Evolutionary conservation across 2,888 invertebrate species (phyloP), one percentile per base, ranked within the genome.

Genomic region (Netelia melanura): DNA sequence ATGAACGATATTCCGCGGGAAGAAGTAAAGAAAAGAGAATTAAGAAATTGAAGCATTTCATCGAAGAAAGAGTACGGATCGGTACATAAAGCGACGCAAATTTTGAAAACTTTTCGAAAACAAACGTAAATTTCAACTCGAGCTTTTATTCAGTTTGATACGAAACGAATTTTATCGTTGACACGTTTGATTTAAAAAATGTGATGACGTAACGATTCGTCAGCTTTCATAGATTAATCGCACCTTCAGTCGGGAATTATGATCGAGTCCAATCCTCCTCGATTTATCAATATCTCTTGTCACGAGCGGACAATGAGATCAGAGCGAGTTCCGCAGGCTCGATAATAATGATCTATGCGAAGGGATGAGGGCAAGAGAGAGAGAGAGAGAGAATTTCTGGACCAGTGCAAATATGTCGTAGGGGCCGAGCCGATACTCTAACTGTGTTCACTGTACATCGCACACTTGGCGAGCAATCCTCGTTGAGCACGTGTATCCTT

Each of bases 401-500:
- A 74, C 64, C 23, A 71, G 25, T 71, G 70, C 78, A 78, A 81
- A 81, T 64, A 81, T 56, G 62, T 68, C 84, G 72, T 61, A 56
- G 81, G 78, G 17, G 17, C 10, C 58, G n/a, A 23, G 43, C 43
- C 38, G 44, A 38, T 58, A 8, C 56, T 52, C 61, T 76, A n/a
- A 67, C 14, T 70, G 38, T 68, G 48, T 54, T 21, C 17, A 43
- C 56, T 77, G 67, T 56, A 68, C 52, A 44, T 61, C 52, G 61
- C 52, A 78, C 70, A 78, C 62, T 70, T 38, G 48, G 62, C 70
- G 21, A 70, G 25, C 78, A 58, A 58, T 58, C 21, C 52, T 21
- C 44, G 61, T 61, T 52, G 14, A 56, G 84, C 81, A 84, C 78
- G 81, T 72, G 84, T 81, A 77, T 78, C 68, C 72, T 81, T 81